Percentiles rank a stretch among this genome's conserved stretches.
Evolutionary conservation across 2,113 vertebrate genomes (phyloP).

Genomic region (Ceyx melanurus): DNA sequence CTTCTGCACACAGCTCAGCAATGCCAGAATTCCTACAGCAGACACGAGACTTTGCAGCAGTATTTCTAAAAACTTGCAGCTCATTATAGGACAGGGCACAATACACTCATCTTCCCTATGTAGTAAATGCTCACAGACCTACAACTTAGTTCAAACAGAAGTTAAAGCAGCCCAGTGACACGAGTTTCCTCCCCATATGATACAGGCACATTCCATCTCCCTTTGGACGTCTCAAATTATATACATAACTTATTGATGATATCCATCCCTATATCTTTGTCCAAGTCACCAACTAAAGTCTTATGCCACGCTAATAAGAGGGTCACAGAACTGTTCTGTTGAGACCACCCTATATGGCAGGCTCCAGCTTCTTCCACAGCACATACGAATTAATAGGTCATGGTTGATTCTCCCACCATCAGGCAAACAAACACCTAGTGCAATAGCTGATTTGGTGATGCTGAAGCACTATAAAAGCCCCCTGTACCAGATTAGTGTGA

Average conservation of each 20-base stretch:
- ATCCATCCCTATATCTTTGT: neutral
- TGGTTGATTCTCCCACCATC: neutral
- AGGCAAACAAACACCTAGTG: neutral
- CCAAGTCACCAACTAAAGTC: neutral
- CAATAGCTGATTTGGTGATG: neutral
- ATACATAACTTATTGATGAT: neutral
- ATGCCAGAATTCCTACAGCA: neutral
- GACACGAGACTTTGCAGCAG: neutral
- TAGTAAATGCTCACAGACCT: neutral
- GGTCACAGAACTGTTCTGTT: neutral
- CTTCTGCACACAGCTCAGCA: neutral
- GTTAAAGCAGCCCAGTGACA: neutral
- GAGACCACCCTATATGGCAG: neutral
- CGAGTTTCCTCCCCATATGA: neutral
- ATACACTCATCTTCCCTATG: neutral
- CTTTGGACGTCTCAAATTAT: neutral
- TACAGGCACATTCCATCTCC: neutral
- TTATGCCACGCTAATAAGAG: neutral
- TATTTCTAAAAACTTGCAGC: neutral
- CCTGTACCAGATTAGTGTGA: neutral
- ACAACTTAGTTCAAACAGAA: neutral
- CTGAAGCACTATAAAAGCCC: neutral
- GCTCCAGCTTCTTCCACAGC: neutral
- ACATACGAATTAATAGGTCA: neutral
- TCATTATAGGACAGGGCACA: neutral